Percentiles rank a stretch among this genome's conserved stretches.
Evolutionary conservation across 2,888 invertebrate species (phyloP).

Genomic region (Nephrotoma guestfalica): DNA sequence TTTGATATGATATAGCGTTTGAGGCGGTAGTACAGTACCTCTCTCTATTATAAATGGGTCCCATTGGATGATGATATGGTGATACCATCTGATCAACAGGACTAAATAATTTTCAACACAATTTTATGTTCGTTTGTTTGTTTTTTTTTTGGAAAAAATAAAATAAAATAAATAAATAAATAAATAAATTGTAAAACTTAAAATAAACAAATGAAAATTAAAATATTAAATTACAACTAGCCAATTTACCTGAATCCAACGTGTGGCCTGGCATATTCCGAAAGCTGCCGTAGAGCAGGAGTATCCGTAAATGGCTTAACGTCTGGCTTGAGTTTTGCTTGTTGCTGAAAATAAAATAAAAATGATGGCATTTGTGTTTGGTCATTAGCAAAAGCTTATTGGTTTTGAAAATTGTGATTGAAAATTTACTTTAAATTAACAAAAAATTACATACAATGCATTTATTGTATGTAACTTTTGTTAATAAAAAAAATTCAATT

Average conservation of each 20-base stretch:
- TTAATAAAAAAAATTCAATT: not conserved
- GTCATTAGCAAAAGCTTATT: conserved; percentile 28
- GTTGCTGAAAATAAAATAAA: conserved; percentile 12
- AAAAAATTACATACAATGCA: too few relatives aligned
- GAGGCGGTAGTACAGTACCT: conserved; percentile 25
- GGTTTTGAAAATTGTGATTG: too few relatives aligned
- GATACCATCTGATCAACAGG: conserved; percentile 36
- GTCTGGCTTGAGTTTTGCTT: conserved; percentile 49
- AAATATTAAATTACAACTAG: not conserved
- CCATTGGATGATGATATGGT: conserved; percentile 36
- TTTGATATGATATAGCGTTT: not conserved
- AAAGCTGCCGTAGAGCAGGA: conserved; percentile 79
- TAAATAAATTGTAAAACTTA: not conserved
- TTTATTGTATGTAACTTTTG: too few relatives aligned
- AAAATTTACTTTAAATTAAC: too few relatives aligned
- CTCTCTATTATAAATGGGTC: conserved; percentile 35
- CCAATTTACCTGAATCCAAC: conserved; percentile 56
- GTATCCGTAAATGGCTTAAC: conserved; percentile 83
- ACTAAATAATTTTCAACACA: conserved; percentile 23
- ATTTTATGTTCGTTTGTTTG: conserved; percentile 3
- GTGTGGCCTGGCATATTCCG: conserved; percentile 87
- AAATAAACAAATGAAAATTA: not conserved
- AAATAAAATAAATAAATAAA: conserved; percentile 1
- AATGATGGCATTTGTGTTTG: conserved; percentile 34
- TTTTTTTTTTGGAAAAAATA: not conserved